Evolutionary conservation across 2,888 invertebrate species (phyloP), one percentile per base, ranked within the genome.

Genomic region (Zhuqinia jingwanae): DNA sequence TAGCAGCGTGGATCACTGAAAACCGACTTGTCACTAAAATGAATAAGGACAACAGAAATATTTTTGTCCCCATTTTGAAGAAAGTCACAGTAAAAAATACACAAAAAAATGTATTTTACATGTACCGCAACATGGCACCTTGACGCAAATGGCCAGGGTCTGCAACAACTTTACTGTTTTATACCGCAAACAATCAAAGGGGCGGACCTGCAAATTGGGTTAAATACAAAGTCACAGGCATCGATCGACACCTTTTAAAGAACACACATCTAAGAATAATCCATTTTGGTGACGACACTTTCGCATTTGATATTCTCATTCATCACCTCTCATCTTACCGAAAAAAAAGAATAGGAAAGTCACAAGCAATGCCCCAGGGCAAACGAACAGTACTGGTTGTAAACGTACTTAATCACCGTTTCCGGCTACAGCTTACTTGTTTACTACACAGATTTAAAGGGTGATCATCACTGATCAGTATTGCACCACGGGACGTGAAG

Each of bases 121-220:
- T 79, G 27, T 36, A 42, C 42, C 56, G 13, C 5, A 42, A 68
- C 42, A 27, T 58, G 58, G 53, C 30, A 81, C 58, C 30, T 17
- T 53, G 1, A 11, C 13, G 45, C 73, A 81, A 81, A 81, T 81
- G 81, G 6, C 60, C 30, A n/a, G 45, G 58, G 11, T 73, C 47
- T 3, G 15, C 56, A 13, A 20, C 20, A 27, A 42, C 13, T 22
- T 22, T 53, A 42, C 10, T 15, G 20, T 42, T 80, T 45, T 80
- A 80, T 80, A 80, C 80, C 68, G 30, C n/a, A 20, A 42, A 50
- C 8, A 30, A 42, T 42, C 20, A 30, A 15, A 8, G 36, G 36
- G 8, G 3, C 8, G 0, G 36, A 8, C 11, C 5, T 20, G n/a
- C 47, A 79, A 27, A 27, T 42, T 65, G 25, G 63, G 79, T 79